phyloP scores from a whole-genome alignment of 2,113 vertebrate species.

The Mustela lutreola region DNA sequence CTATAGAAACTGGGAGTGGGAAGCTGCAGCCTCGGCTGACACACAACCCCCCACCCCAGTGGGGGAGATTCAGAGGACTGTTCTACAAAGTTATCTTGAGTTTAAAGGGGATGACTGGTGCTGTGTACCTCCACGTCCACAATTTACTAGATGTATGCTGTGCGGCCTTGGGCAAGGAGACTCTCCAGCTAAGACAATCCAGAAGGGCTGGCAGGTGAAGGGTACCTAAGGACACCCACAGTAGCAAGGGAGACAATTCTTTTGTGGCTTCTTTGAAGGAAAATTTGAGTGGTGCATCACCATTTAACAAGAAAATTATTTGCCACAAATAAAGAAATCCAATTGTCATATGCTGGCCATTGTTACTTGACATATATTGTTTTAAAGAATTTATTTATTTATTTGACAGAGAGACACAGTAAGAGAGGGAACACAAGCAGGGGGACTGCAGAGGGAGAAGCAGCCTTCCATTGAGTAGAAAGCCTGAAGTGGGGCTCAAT shows the following conservation, averaged over 20 bases:
- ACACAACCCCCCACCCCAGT: too few species aligned
- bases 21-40: neutral
- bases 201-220: neutral
- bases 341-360: neutral
- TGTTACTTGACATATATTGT: neutral
- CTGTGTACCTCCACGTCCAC: too few species aligned
- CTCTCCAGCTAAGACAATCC: neutral
- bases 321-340: neutral
- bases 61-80: neutral
- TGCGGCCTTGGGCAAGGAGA: neutral
- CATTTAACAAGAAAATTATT: conserved; percentile 9
- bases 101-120: neutral
- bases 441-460: too few species aligned
- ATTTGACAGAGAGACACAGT: too few species aligned
- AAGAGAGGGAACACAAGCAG: too few species aligned
- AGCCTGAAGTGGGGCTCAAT: too few species aligned
- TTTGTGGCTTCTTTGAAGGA: neutral
- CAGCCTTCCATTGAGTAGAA: too few species aligned
- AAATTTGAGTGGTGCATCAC: neutral
- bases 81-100: neutral
- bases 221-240: neutral
- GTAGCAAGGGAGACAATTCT: neutral
- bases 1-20: neutral
- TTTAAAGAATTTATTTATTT: too few species aligned
- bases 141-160: neutral